Conservation (phyloP, 1,140 invertebrate species). For the Cephus cinctus region DNA sequence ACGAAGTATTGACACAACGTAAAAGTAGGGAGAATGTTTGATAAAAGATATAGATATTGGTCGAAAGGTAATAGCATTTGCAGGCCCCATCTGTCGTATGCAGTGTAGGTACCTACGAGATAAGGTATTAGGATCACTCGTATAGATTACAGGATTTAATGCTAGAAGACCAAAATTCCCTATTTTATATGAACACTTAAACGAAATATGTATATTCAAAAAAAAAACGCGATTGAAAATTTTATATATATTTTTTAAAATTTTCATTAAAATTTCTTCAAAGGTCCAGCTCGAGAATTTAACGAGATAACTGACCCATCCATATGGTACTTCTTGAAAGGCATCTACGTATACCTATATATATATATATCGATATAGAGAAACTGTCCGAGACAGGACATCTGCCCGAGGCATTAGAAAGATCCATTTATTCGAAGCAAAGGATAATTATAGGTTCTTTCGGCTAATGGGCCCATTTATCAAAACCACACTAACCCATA, state of each 20-base stretch:
- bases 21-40: not conserved
- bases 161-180: too few relatives aligned
- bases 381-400: too few relatives aligned
- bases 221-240: too few relatives aligned
- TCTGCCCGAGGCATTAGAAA: slow-evolving; percentile 7
- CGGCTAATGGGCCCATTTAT: slow-evolving; percentile 20
- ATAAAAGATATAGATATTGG: not conserved
- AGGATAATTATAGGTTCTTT: slow-evolving; percentile 20
- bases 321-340: not conserved
- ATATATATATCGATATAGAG: too few relatives aligned
- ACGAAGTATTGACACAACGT: too few relatives aligned
- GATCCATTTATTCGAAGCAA: not conserved
- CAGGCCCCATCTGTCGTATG: slow-evolving; percentile 19
- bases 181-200: not conserved
- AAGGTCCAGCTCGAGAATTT: not conserved
- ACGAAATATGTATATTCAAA: too few relatives aligned
- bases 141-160: too few relatives aligned
- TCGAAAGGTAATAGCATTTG: slow-evolving; percentile 18
- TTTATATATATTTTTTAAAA: too few relatives aligned
- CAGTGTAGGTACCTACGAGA: slow-evolving; percentile 3
- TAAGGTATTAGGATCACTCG: slow-evolving; percentile 17
- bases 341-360: not conserved
- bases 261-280: not conserved
- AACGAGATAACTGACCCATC: not conserved
- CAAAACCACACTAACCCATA: too few relatives aligned